Conservation (phyloP, 2,113 vertebrate genomes). For the Cacatua alba region DNA sequence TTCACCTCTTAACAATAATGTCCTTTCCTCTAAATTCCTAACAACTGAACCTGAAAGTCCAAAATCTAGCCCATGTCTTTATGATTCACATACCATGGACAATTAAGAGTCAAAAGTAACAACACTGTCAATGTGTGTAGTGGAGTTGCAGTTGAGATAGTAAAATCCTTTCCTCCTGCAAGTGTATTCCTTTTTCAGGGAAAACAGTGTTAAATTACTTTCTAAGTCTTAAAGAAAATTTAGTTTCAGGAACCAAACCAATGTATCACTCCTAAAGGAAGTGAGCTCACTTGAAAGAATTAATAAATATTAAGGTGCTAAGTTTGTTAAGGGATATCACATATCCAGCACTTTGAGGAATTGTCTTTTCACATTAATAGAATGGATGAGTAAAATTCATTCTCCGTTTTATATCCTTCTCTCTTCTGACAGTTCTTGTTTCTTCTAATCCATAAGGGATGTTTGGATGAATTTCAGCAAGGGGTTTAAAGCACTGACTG, state of each 20-base stretch:
- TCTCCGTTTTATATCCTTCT: constrained; percentile 20
- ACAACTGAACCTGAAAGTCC: not conserved
- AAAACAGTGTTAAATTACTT: not conserved
- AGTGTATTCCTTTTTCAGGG: not conserved
- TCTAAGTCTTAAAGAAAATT: not conserved
- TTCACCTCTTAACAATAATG: not conserved
- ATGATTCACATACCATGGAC: not conserved
- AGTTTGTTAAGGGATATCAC: not conserved
- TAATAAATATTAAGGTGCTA: not conserved
- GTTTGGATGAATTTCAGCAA: constrained; percentile 35
- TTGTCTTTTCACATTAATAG: constrained; percentile 56
- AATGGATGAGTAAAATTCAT: constrained; percentile 40
- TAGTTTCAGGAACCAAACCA: not conserved
- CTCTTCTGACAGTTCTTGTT: not conserved
- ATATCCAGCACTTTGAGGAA: constrained; percentile 41
- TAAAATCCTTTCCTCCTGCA: not conserved
- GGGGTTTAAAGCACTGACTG: not conserved
- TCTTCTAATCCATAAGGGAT: not conserved
- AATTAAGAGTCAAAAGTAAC: not conserved
- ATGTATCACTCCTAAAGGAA: not conserved
- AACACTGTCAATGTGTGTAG: not conserved
- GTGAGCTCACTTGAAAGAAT: not conserved
- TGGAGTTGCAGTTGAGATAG: not conserved
- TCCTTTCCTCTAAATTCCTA: not conserved
- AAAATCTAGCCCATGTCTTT: not conserved